Base-by-base conservation (phyloP, 2,797 vertebrate species). In the Pristis pectinata region DNA sequence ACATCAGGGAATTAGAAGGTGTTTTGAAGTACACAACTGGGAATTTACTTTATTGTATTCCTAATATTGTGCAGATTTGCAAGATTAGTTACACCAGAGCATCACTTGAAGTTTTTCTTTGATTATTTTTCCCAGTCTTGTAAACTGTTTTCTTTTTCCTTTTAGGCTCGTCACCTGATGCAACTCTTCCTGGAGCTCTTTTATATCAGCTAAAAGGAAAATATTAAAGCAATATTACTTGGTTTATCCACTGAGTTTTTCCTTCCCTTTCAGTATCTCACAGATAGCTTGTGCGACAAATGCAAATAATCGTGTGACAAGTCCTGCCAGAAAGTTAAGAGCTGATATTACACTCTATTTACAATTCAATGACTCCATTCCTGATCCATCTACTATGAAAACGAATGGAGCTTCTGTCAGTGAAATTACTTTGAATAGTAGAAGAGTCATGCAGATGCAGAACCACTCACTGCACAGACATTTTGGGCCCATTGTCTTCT, bases 1-100 rank as follows among this genome's bases (percentile, higher is more conserved):
- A 67, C 61, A 17, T 91, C 49, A 67, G 87, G 61, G 61, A 91
- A 67, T 91, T 64, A 37, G 61, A 87, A 91, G 87, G n/a, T 91
- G n/a, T n/a, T 91, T 37, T 64, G 85, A 89, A 89, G 59, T 37
- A 89, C 53, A 27, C 27, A 27, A 85, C 27, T 13, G 3, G 0
- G 27, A 11, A 64, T 91, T 91, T 53, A 59, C 30, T 87, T 34
- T 67, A 61, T 91, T 91, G n/a, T 37, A 91, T 67, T 61, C 64
- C n/a, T n/a, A 67, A 37, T 41, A 41, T 41, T 67, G 59, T 17
- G 9, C 53, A 89, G 34, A 61, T 89, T 64, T 64, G 19, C 1
- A 61, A 91, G 8, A 19, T 91, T 37, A 1, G 87, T 91, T 79
- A 37, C n/a, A 85, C 13, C 6, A 34, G 59, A n/a, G 30, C 83